Conservation (phyloP, 2,888 invertebrate genomes). For the Drosophila cognata region DNA sequence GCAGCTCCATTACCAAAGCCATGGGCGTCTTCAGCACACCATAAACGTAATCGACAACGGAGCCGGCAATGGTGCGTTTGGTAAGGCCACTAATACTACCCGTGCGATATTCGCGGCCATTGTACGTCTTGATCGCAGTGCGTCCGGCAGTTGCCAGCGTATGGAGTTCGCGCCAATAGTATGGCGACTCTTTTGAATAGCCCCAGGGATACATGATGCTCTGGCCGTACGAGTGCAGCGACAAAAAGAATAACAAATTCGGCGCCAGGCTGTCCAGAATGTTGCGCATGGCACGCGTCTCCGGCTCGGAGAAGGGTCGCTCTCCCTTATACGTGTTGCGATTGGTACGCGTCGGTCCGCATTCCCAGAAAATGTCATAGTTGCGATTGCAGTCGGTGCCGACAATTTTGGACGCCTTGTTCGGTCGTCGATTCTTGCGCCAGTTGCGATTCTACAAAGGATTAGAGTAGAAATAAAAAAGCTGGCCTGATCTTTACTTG, state of each 20-base stretch:
- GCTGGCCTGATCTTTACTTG: background rate
- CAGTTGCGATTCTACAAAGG: slow-evolving; percentile 86
- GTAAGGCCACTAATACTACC: slow-evolving; percentile 83
- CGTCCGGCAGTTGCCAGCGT: slow-evolving; percentile 82
- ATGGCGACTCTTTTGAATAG: slow-evolving; percentile 81
- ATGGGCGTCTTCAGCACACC: slow-evolving; percentile 82
- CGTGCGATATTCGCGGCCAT: slow-evolving; percentile 82
- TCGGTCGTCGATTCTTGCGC: slow-evolving; percentile 87
- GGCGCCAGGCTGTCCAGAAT: slow-evolving; percentile 76
- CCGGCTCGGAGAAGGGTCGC: slow-evolving; percentile 83
- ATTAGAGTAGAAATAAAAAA: background rate
- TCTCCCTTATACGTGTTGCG: slow-evolving; percentile 83
- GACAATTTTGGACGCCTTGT: slow-evolving; percentile 82
- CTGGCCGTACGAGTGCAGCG: slow-evolving; percentile 84
- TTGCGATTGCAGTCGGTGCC: slow-evolving; percentile 90
- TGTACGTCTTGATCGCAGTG: slow-evolving; percentile 81
- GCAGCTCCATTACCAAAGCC: slow-evolving; percentile 84
- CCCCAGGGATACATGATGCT: slow-evolving; percentile 85
- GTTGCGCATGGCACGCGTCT: slow-evolving; percentile 82
- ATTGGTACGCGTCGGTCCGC: slow-evolving; percentile 64
- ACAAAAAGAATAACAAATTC: slow-evolving; percentile 82
- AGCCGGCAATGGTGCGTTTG: slow-evolving; percentile 81
- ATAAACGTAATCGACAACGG: slow-evolving; percentile 84
- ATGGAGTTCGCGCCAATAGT: slow-evolving; percentile 75
- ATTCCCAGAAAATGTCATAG: slow-evolving; percentile 88